A percentile compares a stretch with the other conserved stretches of the same genome.
Conservation (phyloP, 2,888 invertebrate genomes). For the Apotomis betuletana region DNA sequence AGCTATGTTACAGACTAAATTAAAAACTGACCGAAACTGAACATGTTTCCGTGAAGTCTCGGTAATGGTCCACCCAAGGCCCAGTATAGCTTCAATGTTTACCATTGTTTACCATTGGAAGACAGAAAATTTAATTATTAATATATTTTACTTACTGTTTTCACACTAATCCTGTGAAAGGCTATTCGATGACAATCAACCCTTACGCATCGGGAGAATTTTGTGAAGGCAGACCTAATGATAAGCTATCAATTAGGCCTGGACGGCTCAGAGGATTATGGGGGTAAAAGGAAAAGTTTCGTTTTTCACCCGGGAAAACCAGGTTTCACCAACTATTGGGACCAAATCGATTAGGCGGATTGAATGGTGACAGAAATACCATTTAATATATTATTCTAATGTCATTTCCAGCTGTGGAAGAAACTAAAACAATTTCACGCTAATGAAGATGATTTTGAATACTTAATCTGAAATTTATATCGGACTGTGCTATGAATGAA, state of each 20-base stretch:
- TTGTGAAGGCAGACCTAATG: constrained; percentile 32
- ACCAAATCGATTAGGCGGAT: neutral
- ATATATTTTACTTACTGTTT: constrained; percentile 2
- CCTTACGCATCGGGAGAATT: constrained; percentile 34
- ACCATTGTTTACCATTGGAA: too few relatives aligned
- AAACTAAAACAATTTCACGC: neutral
- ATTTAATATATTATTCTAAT: neutral
- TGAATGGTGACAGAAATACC: neutral
- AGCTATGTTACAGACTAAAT: too few relatives aligned
- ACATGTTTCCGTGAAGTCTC: too few relatives aligned
- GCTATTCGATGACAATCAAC: constrained; percentile 42
- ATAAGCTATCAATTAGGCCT: constrained; percentile 41
- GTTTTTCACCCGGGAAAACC: constrained; percentile 27
- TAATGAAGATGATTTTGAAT: neutral
- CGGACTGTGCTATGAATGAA: too few relatives aligned
- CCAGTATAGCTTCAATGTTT: too few relatives aligned
- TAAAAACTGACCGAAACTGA: too few relatives aligned
- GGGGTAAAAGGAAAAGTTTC: constrained; percentile 4
- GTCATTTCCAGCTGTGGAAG: too few relatives aligned
- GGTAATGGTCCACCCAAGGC: too few relatives aligned
- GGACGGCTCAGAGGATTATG: constrained; percentile 18
- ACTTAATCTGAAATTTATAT: neutral
- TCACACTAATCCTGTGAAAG: neutral
- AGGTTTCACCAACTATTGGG: constrained; percentile 2
- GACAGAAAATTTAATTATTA: too few relatives aligned